Base-by-base conservation (phyloP, 2,888 invertebrate genomes). In the Argyresthia albistria region DNA sequence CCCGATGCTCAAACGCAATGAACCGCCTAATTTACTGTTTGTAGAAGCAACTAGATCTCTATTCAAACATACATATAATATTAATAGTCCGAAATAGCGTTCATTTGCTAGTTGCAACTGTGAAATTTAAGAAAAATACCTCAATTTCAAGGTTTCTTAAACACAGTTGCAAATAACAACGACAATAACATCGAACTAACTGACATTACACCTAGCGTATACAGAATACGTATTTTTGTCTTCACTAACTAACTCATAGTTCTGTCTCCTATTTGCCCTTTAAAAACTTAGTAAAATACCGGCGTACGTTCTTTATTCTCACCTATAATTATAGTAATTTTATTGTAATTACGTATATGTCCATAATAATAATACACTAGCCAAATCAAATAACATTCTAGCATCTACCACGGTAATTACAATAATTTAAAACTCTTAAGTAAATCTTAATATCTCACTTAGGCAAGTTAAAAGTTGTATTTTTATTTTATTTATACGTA, bases 381-480 rank as follows among this genome's bases (percentile, higher is more conserved):
- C 82, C 78, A 66, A 78, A 78, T 81, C 72, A 72, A 37, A 80
- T 76, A 79, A 79, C 76, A 75, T 70, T 64, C 79, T 82, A 84
- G 76, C 77, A 76, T 64, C 84, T 84, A 86, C 86, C 81, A 79
- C 79, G 80, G 64, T 67, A 81, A 78, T 76, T 79, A 80, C 76
- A 84, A 87, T 86, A 84, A 86, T 84, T 86, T 86, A 86, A 81
- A 83, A 80, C 6, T 63, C 75, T 78, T 82, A 83, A 83, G 80
- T 69, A 80, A 77, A 73, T 69, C 82, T 84, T 87, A 86, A 76
- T 76, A 80, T 86, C 83, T 86, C 84, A 87, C 86, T 86, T 86
- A 86, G 86, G 84, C 84, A 86, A 87, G 83, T 84, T 86, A 86
- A 86, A 43, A 86, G 82, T 83, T 83, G 83, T 82, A 70, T 81